Evolutionary conservation across 2,888 invertebrate genomes (phyloP), one percentile per base, ranked within the genome.

Genomic region (Girardia tigrina): DNA sequence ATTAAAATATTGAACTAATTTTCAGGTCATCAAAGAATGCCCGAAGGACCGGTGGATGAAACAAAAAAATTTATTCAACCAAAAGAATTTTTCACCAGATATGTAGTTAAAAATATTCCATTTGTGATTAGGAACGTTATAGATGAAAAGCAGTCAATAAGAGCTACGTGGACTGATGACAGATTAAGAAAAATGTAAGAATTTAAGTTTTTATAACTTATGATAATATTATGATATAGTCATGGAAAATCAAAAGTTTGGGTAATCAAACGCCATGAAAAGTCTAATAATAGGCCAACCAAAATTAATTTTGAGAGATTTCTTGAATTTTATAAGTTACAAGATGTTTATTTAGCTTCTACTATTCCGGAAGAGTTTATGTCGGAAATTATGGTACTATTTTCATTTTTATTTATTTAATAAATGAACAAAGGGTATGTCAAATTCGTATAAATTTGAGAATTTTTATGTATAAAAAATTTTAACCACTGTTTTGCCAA

Each of bases 351-450:
- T 78, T 78, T 84, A 75, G 78, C 82, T 4, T 80, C 79, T 26
- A 81, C 79, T 12, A 78, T 83, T 1, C 83, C 83, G 2, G 75
- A 78, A 6, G 79, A 81, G 71, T 82, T 84, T 81, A 80, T 81
- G 78, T 27, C 76, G 0, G 83, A 83, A 78, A 78, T 83, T 26
- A 80, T 81, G 76, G 82, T 84, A 78, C n/a, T n/a, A n/a, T n/a
- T n/a, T n/a, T n/a, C n/a, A n/a, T n/a, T n/a, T n/a, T n/a, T n/a
- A n/a, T n/a, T n/a, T n/a, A n/a, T n/a, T n/a, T n/a, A n/a, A n/a
- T n/a, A n/a, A n/a, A n/a, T n/a, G n/a, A n/a, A n/a, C n/a, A n/a
- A n/a, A n/a, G n/a, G n/a, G n/a, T n/a, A n/a, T n/a, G n/a, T n/a
- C n/a, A n/a, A n/a, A n/a, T n/a, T n/a, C n/a, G n/a, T n/a, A n/a